Base-by-base conservation (phyloP, 2,888 invertebrate genomes). In the Scotopteryx bipunctaria region DNA sequence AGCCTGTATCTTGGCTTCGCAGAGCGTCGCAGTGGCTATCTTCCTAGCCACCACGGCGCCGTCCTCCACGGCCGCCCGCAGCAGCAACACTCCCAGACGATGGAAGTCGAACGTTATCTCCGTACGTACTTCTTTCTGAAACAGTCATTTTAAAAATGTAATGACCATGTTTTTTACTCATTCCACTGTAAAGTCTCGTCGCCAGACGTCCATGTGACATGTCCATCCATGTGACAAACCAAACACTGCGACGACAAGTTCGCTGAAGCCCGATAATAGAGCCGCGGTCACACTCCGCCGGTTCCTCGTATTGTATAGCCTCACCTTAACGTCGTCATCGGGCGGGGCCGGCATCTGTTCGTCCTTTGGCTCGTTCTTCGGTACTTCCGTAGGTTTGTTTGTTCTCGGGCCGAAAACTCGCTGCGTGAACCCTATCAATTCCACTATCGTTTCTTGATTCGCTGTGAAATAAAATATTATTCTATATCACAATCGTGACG, bases 391-490 rank as follows among this genome's bases (percentile, higher is more conserved):
- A 2, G 58, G 35, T 19, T 48, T 54, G 11, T 40, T 44, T 8
- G 33, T n/a, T 9, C 27, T 35, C 37, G 61, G 55, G 2, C 47
- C 56, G 50, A 78, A 54, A 65, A 96, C 93, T 40, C 97, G 92
- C 67, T 95, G 94, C 2, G 94, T 92, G 75, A 98, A 98, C n/a
- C 96, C 96, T 61, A 98, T 92, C 51, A 99, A 83, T 80, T 99
- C 98, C 5, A 98, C 96, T 59, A 98, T 95, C 0, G 98, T 98
- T 81, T 98, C 98, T 79, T 98, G 98, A 84, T 98, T 98, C 0
- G 98, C 97, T 96, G 76, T 8, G 67, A 27, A 11, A 17, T 9
- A 17, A 29, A 8, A 21, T 8, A 21, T 21, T 21, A 21, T 21
- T 21, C 21, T 21, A 3, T n/a, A n/a, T n/a, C n/a, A n/a, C n/a